Evolutionary conservation across 1,140 invertebrate species (phyloP), one percentile per base, ranked within the genome.

Genomic region (Samia ricini): DNA sequence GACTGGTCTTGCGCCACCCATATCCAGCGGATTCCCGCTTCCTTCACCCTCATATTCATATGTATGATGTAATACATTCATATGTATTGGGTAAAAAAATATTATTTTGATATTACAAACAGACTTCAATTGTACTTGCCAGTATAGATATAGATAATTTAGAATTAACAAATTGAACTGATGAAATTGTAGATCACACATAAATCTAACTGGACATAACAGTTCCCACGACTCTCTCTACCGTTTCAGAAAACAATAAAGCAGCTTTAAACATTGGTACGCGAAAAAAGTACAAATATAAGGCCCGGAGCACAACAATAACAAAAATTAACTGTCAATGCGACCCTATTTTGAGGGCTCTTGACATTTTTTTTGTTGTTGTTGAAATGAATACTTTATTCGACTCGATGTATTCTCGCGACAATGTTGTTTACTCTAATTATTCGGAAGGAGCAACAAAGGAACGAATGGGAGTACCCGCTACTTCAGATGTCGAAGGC

Each of bases 361-460:
- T 88, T 64, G 65, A 82, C 61, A 74, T 80, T 88, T 85, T 87
- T 83, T 86, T 76, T 61, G 48, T n/a, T n/a, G n/a, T n/a, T 36
- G 36, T 78, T 79, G 86, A 79, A 87, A 89, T 85, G 78, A 86
- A 89, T 84, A 89, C 86, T 85, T 82, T 80, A 52, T 42, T 15
- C 33, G 33, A 15, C 33, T 36, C 33, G 63, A 72, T 76, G 72
- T 71, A 74, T 71, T 59, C 56, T 61, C 64, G 66, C 68, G 64
- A 78, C 80, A 76, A 82, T 81, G 66, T 42, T 42, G 33, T 76
- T 79, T 76, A 76, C 71, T 76, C 79, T 88, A 89, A 89, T 87
- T 85, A 89, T 87, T 86, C 81, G 78, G 80, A 81, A 86, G 77
- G 71, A 79, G 74, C 82, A 59, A 89, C 86, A 89, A 85, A 82